Conservation (phyloP, 2,888 invertebrate species). For the Ametastegia equiseti region DNA sequence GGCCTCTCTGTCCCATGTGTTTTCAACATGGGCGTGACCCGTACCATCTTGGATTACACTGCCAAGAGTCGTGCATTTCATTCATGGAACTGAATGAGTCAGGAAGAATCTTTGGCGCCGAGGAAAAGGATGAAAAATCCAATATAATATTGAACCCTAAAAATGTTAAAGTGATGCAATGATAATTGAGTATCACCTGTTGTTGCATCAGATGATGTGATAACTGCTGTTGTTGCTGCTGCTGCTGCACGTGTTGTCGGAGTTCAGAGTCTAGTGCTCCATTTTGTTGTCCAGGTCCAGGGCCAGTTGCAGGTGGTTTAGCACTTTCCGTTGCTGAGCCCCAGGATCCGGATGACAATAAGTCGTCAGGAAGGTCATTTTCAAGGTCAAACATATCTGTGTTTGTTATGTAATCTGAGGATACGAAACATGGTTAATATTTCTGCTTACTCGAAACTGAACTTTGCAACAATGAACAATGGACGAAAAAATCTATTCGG, state of each 20-base stretch:
- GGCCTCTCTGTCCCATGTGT: neutral
- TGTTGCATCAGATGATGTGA: slow-evolving; percentile 84
- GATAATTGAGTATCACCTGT: slow-evolving; percentile 74
- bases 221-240: slow-evolving; percentile 80
- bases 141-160: neutral
- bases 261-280: slow-evolving; percentile 83
- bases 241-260: slow-evolving; percentile 76
- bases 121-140: neutral
- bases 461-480: neutral
- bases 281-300: slow-evolving; percentile 88
- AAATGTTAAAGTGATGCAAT: neutral
- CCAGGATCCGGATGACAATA: slow-evolving; percentile 88
- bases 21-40: neutral
- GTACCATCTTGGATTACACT: neutral
- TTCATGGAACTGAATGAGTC: neutral
- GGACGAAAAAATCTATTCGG: neutral
- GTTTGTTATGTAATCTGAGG: slow-evolving; percentile 88
- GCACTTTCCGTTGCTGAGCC: slow-evolving; percentile 81
- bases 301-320: slow-evolving; percentile 90
- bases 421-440: slow-evolving; percentile 58
- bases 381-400: slow-evolving; percentile 93
- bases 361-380: slow-evolving; percentile 94
- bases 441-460: neutral
- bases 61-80: neutral
- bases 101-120: neutral